Conservation (phyloP, 2,113 vertebrate species). For the Neopipo cinnamomea region DNA sequence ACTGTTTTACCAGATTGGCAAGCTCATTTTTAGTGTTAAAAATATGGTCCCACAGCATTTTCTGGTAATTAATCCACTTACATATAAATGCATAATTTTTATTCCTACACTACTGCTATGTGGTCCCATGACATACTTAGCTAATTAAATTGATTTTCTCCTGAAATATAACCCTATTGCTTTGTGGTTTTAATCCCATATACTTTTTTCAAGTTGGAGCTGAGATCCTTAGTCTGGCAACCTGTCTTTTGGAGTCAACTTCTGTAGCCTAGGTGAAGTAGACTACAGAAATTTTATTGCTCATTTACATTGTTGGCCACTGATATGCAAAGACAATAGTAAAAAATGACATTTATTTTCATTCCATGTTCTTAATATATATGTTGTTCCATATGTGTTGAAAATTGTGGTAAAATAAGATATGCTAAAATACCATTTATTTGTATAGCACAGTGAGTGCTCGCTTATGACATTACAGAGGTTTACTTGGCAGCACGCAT, state of each 20-base stretch:
- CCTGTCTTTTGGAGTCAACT: not conserved
- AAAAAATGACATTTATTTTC: not conserved
- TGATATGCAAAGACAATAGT: not conserved
- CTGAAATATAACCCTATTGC: not conserved
- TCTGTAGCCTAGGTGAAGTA: not conserved
- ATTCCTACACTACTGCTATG: not conserved
- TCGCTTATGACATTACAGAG: not conserved
- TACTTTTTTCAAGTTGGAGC: not conserved
- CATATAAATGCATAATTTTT: not conserved
- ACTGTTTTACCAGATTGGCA: not conserved
- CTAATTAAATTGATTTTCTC: not conserved
- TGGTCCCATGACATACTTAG: not conserved
- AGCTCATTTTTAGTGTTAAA: not conserved
- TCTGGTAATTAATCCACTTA: not conserved
- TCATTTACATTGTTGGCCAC: not conserved
- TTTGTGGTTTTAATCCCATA: not conserved
- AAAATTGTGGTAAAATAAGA: not conserved
- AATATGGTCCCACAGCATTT: not conserved
- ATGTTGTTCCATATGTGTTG: not conserved
- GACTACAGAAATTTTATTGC: not conserved
- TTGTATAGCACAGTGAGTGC: not conserved
- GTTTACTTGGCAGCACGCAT: not conserved
- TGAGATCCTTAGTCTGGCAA: not conserved
- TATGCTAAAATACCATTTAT: not conserved
- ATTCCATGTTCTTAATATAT: not conserved